Percentiles rank a stretch among this genome's conserved stretches.
These are phyloP conservation scores for Brienomyrus brachyistius DNA, from an alignment of 2,113 vertebrate genomes.

Conservation along the genomic window DNA sequence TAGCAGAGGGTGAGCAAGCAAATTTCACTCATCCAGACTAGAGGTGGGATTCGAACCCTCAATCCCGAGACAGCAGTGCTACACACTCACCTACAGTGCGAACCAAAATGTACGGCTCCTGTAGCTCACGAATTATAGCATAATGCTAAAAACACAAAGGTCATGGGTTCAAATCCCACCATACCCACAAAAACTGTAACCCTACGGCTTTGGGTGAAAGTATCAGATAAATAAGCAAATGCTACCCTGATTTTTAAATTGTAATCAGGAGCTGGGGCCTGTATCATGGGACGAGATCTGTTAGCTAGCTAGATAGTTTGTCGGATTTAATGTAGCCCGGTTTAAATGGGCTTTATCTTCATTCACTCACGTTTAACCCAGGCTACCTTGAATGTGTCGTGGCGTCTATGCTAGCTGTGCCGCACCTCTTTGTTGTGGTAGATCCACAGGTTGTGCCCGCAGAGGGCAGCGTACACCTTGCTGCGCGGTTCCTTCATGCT, in stretches of 20 bases:
- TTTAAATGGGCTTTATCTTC: background rate
- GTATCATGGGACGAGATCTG: background rate
- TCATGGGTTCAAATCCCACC: too few relatives aligned
- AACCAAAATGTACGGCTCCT: too few relatives aligned
- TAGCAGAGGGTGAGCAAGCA: background rate
- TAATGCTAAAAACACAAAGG: too few relatives aligned
- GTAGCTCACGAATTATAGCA: too few relatives aligned
- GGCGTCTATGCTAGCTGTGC: background rate
- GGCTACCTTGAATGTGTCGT: background rate
- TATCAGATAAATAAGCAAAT: background rate
- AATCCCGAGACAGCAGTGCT: too few relatives aligned
- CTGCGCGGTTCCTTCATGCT: conserved; percentile 48
- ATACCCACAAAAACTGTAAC: too few relatives aligned
- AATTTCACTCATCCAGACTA: background rate
- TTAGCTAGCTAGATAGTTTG: background rate
- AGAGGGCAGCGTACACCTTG: conserved; percentile 52
- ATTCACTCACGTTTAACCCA: background rate
- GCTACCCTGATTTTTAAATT: background rate
- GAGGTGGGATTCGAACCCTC: too few relatives aligned
- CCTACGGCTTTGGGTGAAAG: too few relatives aligned
- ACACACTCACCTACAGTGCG: background rate
- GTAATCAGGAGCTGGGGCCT: background rate
- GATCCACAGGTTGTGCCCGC: conserved; percentile 57
- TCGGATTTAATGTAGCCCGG: background rate
- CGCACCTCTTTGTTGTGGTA: conserved; percentile 58